Evolutionary conservation across 2,888 invertebrate species (phyloP).

Genomic region (Nomada fabriciana): DNA sequence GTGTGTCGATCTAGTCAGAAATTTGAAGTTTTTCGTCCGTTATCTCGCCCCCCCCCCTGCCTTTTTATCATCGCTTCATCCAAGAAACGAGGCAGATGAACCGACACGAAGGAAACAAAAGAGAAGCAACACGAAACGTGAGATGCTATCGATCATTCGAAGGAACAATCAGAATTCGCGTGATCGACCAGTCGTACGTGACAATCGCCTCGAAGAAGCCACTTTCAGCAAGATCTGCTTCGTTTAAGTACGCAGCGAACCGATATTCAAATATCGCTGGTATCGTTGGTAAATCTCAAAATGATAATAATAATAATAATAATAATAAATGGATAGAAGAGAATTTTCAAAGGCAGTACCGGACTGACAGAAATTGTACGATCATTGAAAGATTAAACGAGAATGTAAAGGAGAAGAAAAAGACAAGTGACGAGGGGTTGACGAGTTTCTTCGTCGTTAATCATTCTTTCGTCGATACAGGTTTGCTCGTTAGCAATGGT

Average conservation of each 20-base stretch:
- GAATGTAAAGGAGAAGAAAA: background rate
- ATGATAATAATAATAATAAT: no score
- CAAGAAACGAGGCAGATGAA: background rate
- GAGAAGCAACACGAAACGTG: no score
- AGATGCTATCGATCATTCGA: background rate
- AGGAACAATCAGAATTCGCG: background rate
- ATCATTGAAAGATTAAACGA: background rate
- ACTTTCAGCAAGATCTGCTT: conserved; percentile 59
- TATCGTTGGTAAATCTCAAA: conserved; percentile 2
- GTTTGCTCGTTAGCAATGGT: background rate
- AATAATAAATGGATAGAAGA: background rate
- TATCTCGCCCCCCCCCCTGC: background rate
- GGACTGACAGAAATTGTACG: background rate
- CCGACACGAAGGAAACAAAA: background rate
- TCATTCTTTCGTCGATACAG: conserved; percentile 38
- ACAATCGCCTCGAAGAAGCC: conserved; percentile 1
- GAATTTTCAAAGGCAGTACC: background rate
- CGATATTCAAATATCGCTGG: background rate
- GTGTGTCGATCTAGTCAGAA: background rate
- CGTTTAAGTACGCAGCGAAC: background rate
- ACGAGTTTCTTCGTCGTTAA: conserved; percentile 33
- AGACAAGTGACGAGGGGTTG: background rate
- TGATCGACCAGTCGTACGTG: background rate
- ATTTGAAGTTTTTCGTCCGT: background rate
- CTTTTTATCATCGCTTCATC: background rate